Conservation (phyloP, 2,888 invertebrate species). For the Vesta saturnalis region DNA sequence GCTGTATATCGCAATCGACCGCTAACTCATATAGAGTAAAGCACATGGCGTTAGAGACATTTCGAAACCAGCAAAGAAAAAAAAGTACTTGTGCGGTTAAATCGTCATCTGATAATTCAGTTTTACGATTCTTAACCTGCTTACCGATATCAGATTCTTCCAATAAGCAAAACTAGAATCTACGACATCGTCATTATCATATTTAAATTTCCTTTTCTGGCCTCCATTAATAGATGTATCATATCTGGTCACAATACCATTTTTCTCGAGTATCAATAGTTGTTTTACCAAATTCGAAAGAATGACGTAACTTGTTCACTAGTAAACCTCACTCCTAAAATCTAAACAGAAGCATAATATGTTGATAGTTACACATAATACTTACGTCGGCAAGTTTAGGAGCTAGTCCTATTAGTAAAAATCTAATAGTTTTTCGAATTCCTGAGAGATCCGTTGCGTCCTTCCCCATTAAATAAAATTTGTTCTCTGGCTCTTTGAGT, state of each 20-base stretch:
- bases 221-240: slow-evolving; percentile 6
- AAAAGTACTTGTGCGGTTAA: slow-evolving; percentile 67
- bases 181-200: background rate
- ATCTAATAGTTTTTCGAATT: slow-evolving; percentile 10
- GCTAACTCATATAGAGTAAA: slow-evolving; percentile 69
- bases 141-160: background rate
- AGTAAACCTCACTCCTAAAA: background rate
- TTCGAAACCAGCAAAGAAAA: slow-evolving; percentile 67
- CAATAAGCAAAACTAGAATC: background rate
- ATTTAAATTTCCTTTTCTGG: background rate
- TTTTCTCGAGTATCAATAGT: background rate
- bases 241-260: slow-evolving; percentile 18
- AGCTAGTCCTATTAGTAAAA: background rate
- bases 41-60: slow-evolving; percentile 62
- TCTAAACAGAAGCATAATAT: background rate
- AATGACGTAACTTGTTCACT: background rate
- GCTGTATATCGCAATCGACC: slow-evolving; percentile 68
- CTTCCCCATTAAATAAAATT: slow-evolving; percentile 61
- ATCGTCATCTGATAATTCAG: slow-evolving; percentile 61
- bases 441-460: slow-evolving; percentile 57
- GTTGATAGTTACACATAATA: background rate
- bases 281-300: background rate
- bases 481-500: slow-evolving; percentile 49
- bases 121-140: slow-evolving; percentile 16
- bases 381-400: slow-evolving; percentile 4